These are phyloP conservation scores for Gulo gulo DNA, from an alignment of 2,113 vertebrate species.

Conservation along the genomic window DNA sequence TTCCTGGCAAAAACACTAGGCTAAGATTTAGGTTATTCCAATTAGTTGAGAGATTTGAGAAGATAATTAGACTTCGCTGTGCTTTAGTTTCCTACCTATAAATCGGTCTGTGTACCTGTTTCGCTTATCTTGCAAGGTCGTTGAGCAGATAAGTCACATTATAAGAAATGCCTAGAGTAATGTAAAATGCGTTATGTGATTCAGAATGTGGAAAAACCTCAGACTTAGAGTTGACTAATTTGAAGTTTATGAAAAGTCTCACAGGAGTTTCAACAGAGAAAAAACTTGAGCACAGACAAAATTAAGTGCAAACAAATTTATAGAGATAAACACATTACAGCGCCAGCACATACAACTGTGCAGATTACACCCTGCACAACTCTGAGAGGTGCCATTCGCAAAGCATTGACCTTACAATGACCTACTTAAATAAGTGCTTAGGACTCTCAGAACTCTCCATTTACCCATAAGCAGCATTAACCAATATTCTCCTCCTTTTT, in stretches of 20 bases:
- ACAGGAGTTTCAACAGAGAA: conserved; percentile 2
- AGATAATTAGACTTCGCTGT: not conserved
- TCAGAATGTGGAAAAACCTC: conserved; percentile 29
- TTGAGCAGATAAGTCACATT: conserved; percentile 20
- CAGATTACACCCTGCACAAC: not conserved
- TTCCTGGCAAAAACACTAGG: not conserved
- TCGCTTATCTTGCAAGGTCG: not conserved
- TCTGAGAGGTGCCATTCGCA: not conserved
- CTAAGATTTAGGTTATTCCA: conserved; percentile 34
- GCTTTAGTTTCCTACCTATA: not conserved
- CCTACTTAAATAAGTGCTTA: conserved; percentile 24
- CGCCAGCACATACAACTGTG: not conserved
- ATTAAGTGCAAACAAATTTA: not conserved
- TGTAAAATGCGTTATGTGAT: conserved; percentile 16
- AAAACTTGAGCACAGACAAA: conserved; percentile 38
- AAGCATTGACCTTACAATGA: not conserved
- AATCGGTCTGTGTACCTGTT: not conserved
- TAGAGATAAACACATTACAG: not conserved
- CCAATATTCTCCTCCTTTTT: not conserved
- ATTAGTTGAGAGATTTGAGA: not conserved
- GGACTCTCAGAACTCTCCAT: not conserved
- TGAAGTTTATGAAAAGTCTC: conserved; percentile 38
- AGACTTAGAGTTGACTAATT: conserved; percentile 4
- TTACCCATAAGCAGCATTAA: not conserved
- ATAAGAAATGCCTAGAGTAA: conserved; percentile 31